A percentile compares a stretch with the other conserved stretches of the same genome.
Conservation (phyloP, 2,888 invertebrate genomes). For the Strigamia transsilvanica region DNA sequence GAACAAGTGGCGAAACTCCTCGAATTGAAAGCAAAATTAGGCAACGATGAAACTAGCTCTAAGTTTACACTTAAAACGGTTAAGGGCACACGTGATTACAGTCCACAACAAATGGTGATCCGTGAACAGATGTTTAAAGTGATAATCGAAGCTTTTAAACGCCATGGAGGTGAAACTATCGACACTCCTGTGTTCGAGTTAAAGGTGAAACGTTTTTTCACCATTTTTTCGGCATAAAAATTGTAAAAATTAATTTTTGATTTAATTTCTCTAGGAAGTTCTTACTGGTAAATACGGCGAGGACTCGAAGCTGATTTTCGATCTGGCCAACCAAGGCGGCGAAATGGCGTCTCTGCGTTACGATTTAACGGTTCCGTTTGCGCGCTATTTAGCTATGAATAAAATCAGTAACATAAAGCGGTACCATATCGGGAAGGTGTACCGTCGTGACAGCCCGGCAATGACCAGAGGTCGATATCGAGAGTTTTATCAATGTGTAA, state of each 20-base stretch:
- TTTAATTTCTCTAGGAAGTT: constrained; percentile 78
- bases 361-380: constrained; percentile 97
- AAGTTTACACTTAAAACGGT: constrained; percentile 59
- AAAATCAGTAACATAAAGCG: constrained; percentile 93
- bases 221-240: too few species aligned
- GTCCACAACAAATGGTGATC: constrained; percentile 93
- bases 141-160: constrained; percentile 88
- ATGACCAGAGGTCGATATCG: constrained; percentile 95
- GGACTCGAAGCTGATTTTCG: constrained; percentile 98
- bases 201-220: constrained; percentile 71
- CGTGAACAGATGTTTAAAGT: constrained; percentile 81
- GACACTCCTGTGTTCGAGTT: constrained; percentile 98
- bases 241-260: too few species aligned
- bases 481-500: constrained; percentile 99
- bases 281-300: constrained; percentile 99
- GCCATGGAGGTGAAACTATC: constrained; percentile 96
- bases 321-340: constrained; percentile 97
- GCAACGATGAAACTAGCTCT: constrained; percentile 67
- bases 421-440: constrained; percentile 99
- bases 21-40: constrained; percentile 79
- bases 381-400: constrained; percentile 96
- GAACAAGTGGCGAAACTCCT: constrained; percentile 84
- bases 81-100: constrained; percentile 90
- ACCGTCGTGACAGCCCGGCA: constrained; percentile 95
- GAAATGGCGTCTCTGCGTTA: constrained; percentile 95